A percentile compares a stretch with the other conserved stretches of the same genome.
phyloP scores from a whole-genome alignment of 2,888 invertebrate genomes.

The Bruchidius siliquastri region DNA sequence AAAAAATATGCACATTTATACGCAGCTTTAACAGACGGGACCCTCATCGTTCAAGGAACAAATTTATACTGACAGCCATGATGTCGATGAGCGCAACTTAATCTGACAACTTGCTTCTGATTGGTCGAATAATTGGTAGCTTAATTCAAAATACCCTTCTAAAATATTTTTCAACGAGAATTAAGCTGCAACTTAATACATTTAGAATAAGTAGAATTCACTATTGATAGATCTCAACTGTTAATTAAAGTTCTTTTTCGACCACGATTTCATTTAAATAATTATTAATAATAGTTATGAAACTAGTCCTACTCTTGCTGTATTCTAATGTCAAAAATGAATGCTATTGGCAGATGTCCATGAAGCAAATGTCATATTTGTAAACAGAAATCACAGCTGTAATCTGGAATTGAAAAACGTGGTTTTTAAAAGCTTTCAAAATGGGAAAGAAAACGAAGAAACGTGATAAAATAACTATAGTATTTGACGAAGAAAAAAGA shows the following conservation, averaged over 20 bases:
- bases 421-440: neutral
- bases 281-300: neutral
- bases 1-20: constrained; percentile 38
- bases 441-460: constrained; percentile 43
- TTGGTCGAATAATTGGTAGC: constrained; percentile 51
- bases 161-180: neutral
- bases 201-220: neutral
- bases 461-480: constrained; percentile 51
- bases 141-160: constrained; percentile 1
- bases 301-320: neutral
- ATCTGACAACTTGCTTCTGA: constrained; percentile 64
- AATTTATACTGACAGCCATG: constrained; percentile 98
- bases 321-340: neutral
- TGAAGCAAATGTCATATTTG: too few relatives aligned
- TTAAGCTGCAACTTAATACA: neutral
- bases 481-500: constrained; percentile 58
- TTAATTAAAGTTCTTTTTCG: neutral
- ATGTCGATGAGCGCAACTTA: constrained; percentile 82
- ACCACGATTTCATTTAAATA: neutral
- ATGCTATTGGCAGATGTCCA: neutral
- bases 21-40: constrained; percentile 65
- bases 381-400: constrained; percentile 1
- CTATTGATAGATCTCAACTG: neutral
- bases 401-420: neutral
- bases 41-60: constrained; percentile 80